Base-by-base conservation (phyloP, 2,888 invertebrate genomes). In the Cheilosia vulpina region DNA sequence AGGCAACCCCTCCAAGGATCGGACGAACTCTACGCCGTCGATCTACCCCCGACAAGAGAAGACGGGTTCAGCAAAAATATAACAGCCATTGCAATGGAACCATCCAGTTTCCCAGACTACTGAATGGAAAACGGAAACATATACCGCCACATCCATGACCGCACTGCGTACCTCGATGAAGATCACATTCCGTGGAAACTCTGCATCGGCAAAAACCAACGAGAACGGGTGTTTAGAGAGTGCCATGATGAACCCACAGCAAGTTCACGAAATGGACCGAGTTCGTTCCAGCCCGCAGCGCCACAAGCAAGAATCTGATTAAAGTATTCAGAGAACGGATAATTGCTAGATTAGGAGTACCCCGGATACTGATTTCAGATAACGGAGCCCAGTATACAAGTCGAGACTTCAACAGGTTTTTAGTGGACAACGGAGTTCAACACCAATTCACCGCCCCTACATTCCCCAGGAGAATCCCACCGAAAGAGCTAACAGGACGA, bases 371-470 rank as follows among this genome's bases (percentile, higher is more conserved):
- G n/a, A n/a, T n/a, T n/a, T n/a, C n/a, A n/a, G n/a, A n/a, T n/a
- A n/a, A n/a, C n/a, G 15, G 43, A 4, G n/a, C n/a, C 2, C 43
- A 43, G n/a, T n/a, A n/a, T 43, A 43, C 43, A 0, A 43, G n/a
- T 7, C 4, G 43, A n/a, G 5, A 43, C 0, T 43, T 43, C n/a
- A n/a, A n/a, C 43, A 5, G n/a, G 1, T 43, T n/a, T 2, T 1
- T 43, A 43, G n/a, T 4, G 3, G 38, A 38, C 38, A 38, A 11
- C 38, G 13, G 38, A 11, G 4, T 38, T 1, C 11, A 38, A 13
- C 43, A 43, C n/a, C 43, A 43, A n/a, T 43, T 43, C n/a, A 43
- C n/a, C 43, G 43, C n/a, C n/a, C 43, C n/a, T 43, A n/a, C n/a
- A 43, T 7, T 0, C 43, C 43, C 0, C 43, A 43, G n/a, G 43